Evolutionary conservation across 2,113 vertebrate species (phyloP).

Genomic region (Diadophis punctatus): DNA sequence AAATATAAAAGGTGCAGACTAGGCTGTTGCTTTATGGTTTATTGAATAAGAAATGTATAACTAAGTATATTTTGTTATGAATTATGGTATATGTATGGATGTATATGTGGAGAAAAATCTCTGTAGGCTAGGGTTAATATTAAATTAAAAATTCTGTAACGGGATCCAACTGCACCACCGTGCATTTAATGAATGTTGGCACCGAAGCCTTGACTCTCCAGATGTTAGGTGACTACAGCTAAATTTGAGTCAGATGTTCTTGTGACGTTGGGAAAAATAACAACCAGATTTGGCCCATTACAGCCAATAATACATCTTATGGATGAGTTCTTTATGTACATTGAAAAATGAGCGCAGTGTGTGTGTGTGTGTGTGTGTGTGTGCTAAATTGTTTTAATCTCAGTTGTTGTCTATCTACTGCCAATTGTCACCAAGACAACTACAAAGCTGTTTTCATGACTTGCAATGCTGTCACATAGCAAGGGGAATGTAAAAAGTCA

Average conservation of each 20-base stretch:
- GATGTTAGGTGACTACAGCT: background rate
- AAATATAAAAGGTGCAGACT: too few species aligned
- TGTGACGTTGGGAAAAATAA: background rate
- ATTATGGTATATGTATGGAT: too few species aligned
- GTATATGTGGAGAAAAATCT: too few species aligned
- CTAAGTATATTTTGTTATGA: too few species aligned
- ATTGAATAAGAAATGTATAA: too few species aligned
- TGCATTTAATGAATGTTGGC: background rate
- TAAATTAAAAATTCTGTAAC: background rate
- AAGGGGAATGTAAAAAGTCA: background rate
- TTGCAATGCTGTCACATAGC: background rate
- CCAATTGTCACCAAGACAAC: background rate
- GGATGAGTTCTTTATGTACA: background rate
- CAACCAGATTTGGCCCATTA: background rate
- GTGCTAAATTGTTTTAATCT: background rate
- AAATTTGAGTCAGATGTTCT: background rate
- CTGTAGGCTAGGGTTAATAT: background rate
- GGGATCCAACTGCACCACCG: background rate
- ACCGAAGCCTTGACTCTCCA: background rate
- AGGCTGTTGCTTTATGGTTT: too few species aligned
- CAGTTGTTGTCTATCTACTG: conserved; percentile 16
- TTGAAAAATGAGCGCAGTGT: background rate
- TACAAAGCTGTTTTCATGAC: background rate
- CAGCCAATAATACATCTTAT: background rate
- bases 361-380: background rate